A percentile compares a stretch with the other conserved stretches of the same genome.
Evolutionary conservation across 2,888 invertebrate species (phyloP).

Genomic region (Cremastinae sp.): DNA sequence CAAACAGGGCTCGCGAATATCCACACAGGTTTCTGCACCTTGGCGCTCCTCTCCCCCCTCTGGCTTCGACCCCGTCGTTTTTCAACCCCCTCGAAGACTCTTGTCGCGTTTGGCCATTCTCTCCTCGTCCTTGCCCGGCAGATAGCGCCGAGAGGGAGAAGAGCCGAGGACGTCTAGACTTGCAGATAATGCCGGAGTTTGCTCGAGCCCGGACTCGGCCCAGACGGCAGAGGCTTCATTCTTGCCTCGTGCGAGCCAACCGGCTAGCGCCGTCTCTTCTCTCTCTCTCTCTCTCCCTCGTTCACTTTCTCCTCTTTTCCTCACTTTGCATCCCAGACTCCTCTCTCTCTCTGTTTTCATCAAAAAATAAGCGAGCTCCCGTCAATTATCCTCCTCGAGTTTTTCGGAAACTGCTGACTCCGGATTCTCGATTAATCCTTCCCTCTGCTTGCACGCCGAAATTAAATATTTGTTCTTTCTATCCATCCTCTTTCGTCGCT

Average conservation of each 20-base stretch:
- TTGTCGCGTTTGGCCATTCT: constrained; percentile 58
- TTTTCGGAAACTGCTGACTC: too few relatives aligned
- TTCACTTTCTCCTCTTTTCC: constrained; percentile 1
- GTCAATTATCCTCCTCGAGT: too few relatives aligned
- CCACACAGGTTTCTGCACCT: constrained; percentile 53
- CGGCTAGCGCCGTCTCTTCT: constrained; percentile 66
- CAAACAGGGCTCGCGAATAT: constrained; percentile 8
- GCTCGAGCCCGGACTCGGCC: constrained; percentile 73
- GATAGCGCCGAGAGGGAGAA: constrained; percentile 43
- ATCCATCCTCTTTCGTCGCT: too few relatives aligned
- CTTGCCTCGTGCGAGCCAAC: constrained; percentile 72
- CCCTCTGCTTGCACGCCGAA: too few relatives aligned
- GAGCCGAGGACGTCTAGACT: constrained; percentile 75
- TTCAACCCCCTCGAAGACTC: constrained; percentile 46
- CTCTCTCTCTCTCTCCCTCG: neutral
- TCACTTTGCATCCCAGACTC: constrained; percentile 13
- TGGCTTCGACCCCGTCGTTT: constrained; percentile 40
- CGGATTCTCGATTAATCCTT: too few relatives aligned
- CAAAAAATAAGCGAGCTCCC: too few relatives aligned
- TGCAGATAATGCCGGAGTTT: constrained; percentile 75
- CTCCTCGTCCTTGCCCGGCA: constrained; percentile 38
- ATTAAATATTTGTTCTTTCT: too few relatives aligned
- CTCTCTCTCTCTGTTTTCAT: constrained; percentile 1
- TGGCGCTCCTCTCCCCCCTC: constrained; percentile 23
- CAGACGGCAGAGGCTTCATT: constrained; percentile 69